These are phyloP conservation scores for Wasmannia auropunctata DNA, from an alignment of 1,140 invertebrate genomes.

Conservation along the genomic window DNA sequence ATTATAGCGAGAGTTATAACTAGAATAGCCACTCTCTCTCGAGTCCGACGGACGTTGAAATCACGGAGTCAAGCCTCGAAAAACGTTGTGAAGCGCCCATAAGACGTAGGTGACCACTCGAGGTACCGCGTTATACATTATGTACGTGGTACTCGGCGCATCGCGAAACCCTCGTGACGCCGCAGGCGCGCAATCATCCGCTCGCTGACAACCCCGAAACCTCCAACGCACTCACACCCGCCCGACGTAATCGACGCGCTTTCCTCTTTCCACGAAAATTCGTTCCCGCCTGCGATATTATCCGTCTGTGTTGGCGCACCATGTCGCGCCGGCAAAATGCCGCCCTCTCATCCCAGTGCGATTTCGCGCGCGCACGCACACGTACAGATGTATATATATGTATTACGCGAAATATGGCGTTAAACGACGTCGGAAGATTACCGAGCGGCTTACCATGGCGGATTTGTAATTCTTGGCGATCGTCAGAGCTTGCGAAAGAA, in stretches of 20 bases:
- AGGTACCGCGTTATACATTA: slow-evolving; percentile 69
- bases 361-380: neutral
- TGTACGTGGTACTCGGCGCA: slow-evolving; percentile 70
- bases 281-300: slow-evolving; percentile 61
- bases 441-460: slow-evolving; percentile 70
- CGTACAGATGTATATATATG: slow-evolving; percentile 34
- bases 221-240: slow-evolving; percentile 68
- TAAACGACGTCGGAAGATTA: slow-evolving; percentile 77
- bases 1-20: neutral
- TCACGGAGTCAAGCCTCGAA: neutral
- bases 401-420: slow-evolving; percentile 76
- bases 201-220: slow-evolving; percentile 71
- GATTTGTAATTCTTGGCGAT: slow-evolving; percentile 70
- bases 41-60: neutral
- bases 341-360: neutral
- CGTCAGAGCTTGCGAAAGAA: neutral
- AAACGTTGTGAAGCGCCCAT: slow-evolving; percentile 68
- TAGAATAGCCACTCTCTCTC: no score
- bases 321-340: slow-evolving; percentile 62
- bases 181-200: slow-evolving; percentile 77
- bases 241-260: slow-evolving; percentile 62
- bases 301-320: slow-evolving; percentile 58
- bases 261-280: slow-evolving; percentile 70
- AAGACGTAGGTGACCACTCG: slow-evolving; percentile 71
- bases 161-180: slow-evolving; percentile 72